phyloP scores from a whole-genome alignment of 2,113 vertebrate species.

The Coreoperca whiteheadi region DNA sequence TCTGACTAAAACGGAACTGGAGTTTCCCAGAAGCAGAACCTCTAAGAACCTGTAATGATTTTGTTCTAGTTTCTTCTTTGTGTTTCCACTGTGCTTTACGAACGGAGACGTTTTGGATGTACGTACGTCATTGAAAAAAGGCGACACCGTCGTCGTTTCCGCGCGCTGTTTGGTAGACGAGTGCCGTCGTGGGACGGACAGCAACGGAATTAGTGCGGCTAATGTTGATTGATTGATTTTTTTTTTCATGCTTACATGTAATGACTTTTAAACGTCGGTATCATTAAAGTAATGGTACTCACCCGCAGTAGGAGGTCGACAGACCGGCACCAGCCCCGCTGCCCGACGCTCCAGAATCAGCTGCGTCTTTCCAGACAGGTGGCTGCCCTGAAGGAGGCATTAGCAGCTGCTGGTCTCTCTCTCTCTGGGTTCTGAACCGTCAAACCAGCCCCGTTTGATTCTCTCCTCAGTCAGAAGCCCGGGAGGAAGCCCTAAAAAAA shows the following conservation, averaged over 20 bases:
- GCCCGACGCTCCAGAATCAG: background rate
- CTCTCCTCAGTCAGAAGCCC: background rate
- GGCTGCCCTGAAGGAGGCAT: background rate
- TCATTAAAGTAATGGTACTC: background rate
- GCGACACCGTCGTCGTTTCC: no score
- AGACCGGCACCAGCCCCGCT: background rate
- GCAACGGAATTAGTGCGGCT: background rate
- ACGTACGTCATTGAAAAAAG: no score
- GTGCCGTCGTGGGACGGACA: background rate
- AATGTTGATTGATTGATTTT: background rate
- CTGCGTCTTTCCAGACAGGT: background rate
- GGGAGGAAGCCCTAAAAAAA: background rate
- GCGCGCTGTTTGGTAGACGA: background rate
- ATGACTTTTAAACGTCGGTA: background rate
- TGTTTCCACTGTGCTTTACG: background rate
- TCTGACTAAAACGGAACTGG: background rate
- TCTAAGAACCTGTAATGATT: background rate
- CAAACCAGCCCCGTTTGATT: background rate
- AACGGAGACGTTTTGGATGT: no score
- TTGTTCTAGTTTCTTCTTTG: background rate
- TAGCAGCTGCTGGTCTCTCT: background rate
- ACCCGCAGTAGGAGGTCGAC: background rate
- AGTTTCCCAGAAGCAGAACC: background rate
- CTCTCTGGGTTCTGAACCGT: background rate
- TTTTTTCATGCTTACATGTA: background rate